phyloP scores from a whole-genome alignment of 2,113 vertebrate species.

The Todiramphus saurophagus region DNA sequence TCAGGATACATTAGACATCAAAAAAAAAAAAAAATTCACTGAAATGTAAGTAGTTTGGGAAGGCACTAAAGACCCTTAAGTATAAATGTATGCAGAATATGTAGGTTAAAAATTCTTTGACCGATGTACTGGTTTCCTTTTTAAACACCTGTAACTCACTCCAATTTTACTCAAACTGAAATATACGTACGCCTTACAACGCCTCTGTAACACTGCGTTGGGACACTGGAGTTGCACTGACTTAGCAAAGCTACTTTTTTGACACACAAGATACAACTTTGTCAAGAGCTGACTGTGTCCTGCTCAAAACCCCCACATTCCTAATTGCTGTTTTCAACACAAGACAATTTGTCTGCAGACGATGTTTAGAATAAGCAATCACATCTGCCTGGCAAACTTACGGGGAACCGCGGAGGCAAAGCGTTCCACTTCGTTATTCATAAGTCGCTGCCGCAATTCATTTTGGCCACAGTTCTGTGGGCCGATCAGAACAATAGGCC shows the following conservation, averaged over 20 bases:
- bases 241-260: not conserved
- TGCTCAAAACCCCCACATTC: not conserved
- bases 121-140: not conserved
- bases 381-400: conserved; percentile 65
- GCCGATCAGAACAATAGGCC: conserved; percentile 90
- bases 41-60: not conserved
- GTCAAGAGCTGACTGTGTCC: not conserved
- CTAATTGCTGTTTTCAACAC: not conserved
- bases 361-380: not conserved
- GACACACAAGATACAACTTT: not conserved
- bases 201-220: not conserved
- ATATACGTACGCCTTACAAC: not conserved
- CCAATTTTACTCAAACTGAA: not conserved
- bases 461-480: conserved; percentile 91
- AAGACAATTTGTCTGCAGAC: not conserved
- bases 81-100: not conserved
- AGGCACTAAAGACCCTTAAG: not conserved
- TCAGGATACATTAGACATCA: not conserved
- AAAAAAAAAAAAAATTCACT: not conserved
- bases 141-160: not conserved
- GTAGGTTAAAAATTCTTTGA: not conserved
- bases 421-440: conserved; percentile 85
- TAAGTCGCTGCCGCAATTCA: conserved; percentile 87
- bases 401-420: conserved; percentile 92
- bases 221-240: not conserved